Base-by-base conservation (phyloP, 2,797 vertebrate species). In the Falco peregrinus region DNA sequence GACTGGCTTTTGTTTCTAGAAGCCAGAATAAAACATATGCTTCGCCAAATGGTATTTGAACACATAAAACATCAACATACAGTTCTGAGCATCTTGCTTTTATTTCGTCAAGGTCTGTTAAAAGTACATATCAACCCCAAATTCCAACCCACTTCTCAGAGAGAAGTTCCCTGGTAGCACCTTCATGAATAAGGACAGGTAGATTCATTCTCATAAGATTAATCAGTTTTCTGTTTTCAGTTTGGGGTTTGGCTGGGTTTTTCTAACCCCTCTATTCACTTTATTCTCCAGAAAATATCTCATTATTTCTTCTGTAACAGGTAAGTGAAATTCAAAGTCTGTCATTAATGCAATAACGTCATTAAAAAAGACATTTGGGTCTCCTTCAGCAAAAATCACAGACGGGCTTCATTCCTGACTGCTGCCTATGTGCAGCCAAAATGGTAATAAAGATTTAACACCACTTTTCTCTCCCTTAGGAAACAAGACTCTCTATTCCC, bases 391-490 rank as follows among this genome's bases (percentile, higher is more conserved):
- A 91, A 93, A 81, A 91, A 92, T 37, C 89, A 92, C 87, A 96
- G 89, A 74, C 11, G 1, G 60, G 65, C 81, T 96, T 93, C 82
- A 73, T 84, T 92, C 87, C 51, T 89, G 87, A 79, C 67, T 86
- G 79, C 65, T 75, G 90, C 59, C 14, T 73, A 69, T 18, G 28
- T 67, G 76, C 79, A 96, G 92, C 87, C 93, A 96, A 96, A 97
- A 91, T 48, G 78, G 65, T 93, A 90, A 96, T 97, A 96, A 93
- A 97, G 90, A 91, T 96, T 95, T 96, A 96, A 92, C 84, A 95
- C n/a, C 75, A 69, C 84, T 96, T 92, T 87, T 84, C 31, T 75
- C 53, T 95, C 96, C 96, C 96, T 93, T 63, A 93, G 93, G 92
- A 87, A 95, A 95, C 61, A 89, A 90, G 92, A 28, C 59, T 92